These are phyloP conservation scores for Aspidoscelis tigris DNA, from an alignment of 2,113 vertebrate genomes.

Conservation along the genomic window DNA sequence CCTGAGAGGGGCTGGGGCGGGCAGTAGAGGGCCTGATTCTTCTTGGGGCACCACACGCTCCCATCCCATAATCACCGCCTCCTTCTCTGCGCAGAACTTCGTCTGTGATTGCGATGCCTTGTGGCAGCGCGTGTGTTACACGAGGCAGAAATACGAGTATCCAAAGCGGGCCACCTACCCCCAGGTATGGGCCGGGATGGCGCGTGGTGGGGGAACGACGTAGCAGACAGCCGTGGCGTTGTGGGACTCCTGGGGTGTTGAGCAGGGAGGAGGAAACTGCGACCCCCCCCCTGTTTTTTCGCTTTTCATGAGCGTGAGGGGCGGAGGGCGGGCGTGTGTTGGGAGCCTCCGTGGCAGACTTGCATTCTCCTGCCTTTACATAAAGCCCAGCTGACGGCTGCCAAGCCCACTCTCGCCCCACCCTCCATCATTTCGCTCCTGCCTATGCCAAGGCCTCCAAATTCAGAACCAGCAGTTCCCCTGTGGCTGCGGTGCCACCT, in stretches of 20 bases:
- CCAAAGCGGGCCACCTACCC: slow-evolving; percentile 1
- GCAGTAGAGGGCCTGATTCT: background rate
- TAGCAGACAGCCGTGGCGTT: background rate
- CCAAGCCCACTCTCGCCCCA: no score
- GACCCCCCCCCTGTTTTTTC: background rate
- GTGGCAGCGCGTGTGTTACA: slow-evolving; percentile 6
- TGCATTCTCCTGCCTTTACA: background rate
- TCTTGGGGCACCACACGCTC: accelerated
- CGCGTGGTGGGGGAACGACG: background rate
- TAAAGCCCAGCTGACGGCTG: background rate
- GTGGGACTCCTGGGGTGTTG: background rate
- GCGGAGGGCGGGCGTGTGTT: no score
- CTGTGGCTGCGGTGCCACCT: no score
- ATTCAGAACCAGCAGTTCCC: no score
- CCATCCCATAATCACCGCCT: background rate
- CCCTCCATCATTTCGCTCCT: no score
- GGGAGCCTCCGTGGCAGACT: background rate
- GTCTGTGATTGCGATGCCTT: background rate
- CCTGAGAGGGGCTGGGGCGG: background rate
- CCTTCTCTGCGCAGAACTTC: background rate
- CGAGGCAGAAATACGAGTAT: background rate
- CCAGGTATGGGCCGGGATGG: background rate
- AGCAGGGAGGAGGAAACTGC: background rate
- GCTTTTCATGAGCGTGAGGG: no score
- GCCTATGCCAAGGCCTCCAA: no score